phyloP scores from a whole-genome alignment of 2,797 vertebrate genomes.

The Pangasius djambal region DNA sequence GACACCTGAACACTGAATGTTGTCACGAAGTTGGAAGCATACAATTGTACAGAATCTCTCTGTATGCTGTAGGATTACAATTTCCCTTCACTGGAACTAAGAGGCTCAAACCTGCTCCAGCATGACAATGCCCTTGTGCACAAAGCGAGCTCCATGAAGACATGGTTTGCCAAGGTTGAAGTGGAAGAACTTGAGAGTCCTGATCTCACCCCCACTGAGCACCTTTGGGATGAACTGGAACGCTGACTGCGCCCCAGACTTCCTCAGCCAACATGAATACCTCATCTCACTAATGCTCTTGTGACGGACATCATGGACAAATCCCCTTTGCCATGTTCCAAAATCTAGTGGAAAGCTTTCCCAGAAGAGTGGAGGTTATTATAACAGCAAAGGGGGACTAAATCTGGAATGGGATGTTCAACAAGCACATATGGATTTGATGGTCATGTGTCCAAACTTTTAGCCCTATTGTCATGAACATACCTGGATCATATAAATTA shows the following conservation, averaged over 20 bases:
- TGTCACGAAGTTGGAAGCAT: background rate
- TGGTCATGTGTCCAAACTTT: background rate
- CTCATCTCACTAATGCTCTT: background rate
- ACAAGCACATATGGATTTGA: background rate
- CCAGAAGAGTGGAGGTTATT: background rate
- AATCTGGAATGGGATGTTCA: background rate
- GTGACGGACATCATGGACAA: background rate
- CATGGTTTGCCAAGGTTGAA: background rate
- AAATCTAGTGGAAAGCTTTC: background rate
- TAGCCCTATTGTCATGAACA: background rate
- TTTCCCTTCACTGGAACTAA: background rate
- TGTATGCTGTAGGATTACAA: background rate
- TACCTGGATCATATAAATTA: background rate
- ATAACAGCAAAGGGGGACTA: background rate
- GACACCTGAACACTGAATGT: background rate
- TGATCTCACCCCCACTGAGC: background rate
- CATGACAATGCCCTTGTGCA: background rate
- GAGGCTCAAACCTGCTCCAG: background rate
- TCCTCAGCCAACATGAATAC: background rate
- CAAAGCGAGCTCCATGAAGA: background rate
- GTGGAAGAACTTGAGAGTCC: background rate
- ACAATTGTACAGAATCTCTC: background rate
- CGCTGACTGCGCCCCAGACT: background rate
- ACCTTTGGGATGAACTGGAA: background rate
- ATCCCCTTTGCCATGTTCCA: background rate